Evolutionary conservation across 1,140 invertebrate genomes (phyloP), one percentile per base, ranked within the genome.

Genomic region (Microplitis demolitor): DNA sequence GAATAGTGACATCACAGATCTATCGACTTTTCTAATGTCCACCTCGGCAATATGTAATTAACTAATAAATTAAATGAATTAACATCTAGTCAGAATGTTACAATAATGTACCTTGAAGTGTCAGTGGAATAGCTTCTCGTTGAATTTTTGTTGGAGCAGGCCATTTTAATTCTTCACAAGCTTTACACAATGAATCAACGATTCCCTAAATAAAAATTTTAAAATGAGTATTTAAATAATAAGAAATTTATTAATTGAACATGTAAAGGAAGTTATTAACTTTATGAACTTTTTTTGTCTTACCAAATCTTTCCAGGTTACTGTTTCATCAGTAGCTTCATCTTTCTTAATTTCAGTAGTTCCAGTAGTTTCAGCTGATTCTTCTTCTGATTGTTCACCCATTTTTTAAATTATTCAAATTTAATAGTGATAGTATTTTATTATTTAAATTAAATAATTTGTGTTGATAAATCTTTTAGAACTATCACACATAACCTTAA

Each of bases 131-230:
- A 1, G 97, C 90, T 88, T 99, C 96, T 56, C 89, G 91, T 85
- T 99, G 98, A 81, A 99, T 99, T 87, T 96, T 96, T 5, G 97
- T 94, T 3, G 98, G 98, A 37, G 88, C 85, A 79, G 92, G 95
- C 98, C 98, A 99, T 90, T 98, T 97, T 70, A 99, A 87, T 75
- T 94, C 90, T 78, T 93, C 90, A 88, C 97, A 98, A 0, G 97
- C 95, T 89, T 97, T 93, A 86, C 95, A 97, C 34, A 99, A 84
- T 3, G 93, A 92, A 80, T 98, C 97, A 51, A 94, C 91, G n/a
- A 99, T 86, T 50, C 98, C 98, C 96, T 96, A 64, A 64, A 35
- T 45, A 39, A n/a, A 14, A 35, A 16, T 6, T n/a, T 37, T 13
- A 14, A 63, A 63, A 63, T 14, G 3, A 35, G 4, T 54, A 54